A percentile compares a stretch with the other conserved stretches of the same genome.
These are phyloP conservation scores for Mola mola DNA, from an alignment of 2,113 vertebrate species.

Conservation along the genomic window DNA sequence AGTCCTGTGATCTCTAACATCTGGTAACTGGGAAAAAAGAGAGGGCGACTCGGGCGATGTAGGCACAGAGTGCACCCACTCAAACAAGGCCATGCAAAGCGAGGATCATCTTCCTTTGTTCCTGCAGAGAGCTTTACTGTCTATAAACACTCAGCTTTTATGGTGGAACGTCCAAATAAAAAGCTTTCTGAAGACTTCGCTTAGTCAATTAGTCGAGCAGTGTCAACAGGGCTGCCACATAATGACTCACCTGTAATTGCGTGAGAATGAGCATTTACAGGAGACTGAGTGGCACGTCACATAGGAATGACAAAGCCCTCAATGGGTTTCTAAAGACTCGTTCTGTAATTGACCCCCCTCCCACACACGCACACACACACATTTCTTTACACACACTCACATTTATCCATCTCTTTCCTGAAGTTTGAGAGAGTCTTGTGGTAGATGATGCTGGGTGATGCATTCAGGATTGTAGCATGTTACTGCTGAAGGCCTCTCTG, in stretches of 20 bases:
- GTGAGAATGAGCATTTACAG: conserved; percentile 71
- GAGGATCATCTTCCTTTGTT: conserved; percentile 68
- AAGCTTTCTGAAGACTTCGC: conserved; percentile 78
- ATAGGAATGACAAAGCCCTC: conserved; percentile 74
- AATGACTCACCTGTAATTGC: conserved; percentile 79
- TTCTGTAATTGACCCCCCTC: conserved; percentile 52
- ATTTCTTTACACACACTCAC: conserved; percentile 23
- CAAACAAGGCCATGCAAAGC: conserved; percentile 39
- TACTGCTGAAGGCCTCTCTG: neutral
- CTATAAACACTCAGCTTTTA: conserved; percentile 77
- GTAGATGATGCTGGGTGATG: conserved; percentile 16
- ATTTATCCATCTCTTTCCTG: conserved; percentile 22
- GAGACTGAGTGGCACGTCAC: conserved; percentile 69
- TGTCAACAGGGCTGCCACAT: conserved; percentile 73
- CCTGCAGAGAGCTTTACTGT: conserved; percentile 62
- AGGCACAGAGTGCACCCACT: conserved; percentile 36
- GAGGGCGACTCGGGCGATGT: neutral
- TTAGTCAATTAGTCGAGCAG: conserved; percentile 72
- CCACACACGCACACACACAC: conserved; percentile 15
- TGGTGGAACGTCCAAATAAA: conserved; percentile 72
- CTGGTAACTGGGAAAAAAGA: conserved; percentile 7
- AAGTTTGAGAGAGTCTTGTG: conserved; percentile 21
- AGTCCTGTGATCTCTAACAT: conserved; percentile 17
- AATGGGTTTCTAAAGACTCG: conserved; percentile 59
- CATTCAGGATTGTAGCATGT: neutral